phyloP scores from a whole-genome alignment of 2,888 invertebrate species.

The Noctua janthina region DNA sequence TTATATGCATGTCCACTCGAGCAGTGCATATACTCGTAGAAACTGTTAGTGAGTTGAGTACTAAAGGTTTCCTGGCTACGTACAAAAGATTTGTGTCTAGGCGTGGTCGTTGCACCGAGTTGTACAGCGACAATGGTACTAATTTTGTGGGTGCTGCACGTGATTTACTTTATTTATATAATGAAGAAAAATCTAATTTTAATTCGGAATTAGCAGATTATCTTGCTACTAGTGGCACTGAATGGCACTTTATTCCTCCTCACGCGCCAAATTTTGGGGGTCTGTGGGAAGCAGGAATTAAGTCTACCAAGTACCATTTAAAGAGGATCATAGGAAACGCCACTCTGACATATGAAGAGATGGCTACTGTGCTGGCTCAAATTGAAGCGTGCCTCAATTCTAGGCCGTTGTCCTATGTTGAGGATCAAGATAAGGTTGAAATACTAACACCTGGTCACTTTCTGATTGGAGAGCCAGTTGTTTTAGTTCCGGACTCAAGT shows the following conservation, averaged over 20 bases:
- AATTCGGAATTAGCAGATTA: background rate
- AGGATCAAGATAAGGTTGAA: no score
- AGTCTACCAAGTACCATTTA: background rate
- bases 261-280: background rate
- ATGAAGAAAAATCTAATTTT: background rate
- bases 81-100: background rate
- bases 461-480: no score
- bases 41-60: background rate
- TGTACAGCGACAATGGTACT: background rate
- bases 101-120: background rate
- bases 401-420: no score
- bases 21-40: background rate
- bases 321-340: background rate
- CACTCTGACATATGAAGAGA: background rate
- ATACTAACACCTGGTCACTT: no score
- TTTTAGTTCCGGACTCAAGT: no score
- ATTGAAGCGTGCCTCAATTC: no score
- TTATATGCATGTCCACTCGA: background rate
- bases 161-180: constrained; percentile 1
- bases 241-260: constrained; percentile 11
- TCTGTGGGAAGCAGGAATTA: no score
- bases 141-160: constrained; percentile 3
- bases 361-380: background rate
- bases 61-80: background rate
- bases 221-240: background rate